Percentiles rank a stretch among this genome's conserved stretches.
These are phyloP conservation scores for Neopelma chrysocephalum DNA, from an alignment of 2,797 vertebrate species.

Conservation along the genomic window DNA sequence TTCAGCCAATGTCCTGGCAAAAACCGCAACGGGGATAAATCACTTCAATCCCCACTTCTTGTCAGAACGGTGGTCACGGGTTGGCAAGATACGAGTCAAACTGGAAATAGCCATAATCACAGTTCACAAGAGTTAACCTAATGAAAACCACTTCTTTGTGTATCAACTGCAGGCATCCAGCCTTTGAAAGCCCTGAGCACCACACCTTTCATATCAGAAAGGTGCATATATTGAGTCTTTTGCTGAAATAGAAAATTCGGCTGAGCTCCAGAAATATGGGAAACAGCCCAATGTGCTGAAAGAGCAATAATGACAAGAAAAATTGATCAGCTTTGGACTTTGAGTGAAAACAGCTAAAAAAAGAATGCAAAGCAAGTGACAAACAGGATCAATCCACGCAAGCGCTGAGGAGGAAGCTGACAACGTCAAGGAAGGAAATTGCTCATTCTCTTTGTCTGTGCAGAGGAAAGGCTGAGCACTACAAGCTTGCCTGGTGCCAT, in stretches of 20 bases:
- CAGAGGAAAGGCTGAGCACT: neutral
- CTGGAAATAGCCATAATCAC: neutral
- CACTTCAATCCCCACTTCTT: neutral
- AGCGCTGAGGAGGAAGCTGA: neutral
- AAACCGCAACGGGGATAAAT: neutral
- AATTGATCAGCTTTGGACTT: neutral
- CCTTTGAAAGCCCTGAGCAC: neutral
- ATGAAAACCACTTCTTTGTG: neutral
- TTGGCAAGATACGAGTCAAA: neutral
- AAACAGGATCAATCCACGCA: neutral
- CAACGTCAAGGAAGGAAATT: neutral
- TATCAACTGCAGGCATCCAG: neutral
- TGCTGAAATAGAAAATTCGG: neutral
- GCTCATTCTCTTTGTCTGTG: neutral
- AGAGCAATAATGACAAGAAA: neutral
- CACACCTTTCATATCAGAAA: neutral
- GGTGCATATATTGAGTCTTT: neutral
- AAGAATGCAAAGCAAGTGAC: neutral
- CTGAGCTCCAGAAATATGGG: neutral
- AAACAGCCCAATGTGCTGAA: neutral
- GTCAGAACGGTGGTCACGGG: neutral
- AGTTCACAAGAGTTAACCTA: neutral
- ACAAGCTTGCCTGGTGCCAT: neutral
- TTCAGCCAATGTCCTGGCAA: neutral
- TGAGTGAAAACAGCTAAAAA: neutral